Evolutionary conservation across 2,113 vertebrate genomes (phyloP), one percentile per base, ranked within the genome.

Genomic region (Periophthalmodon schlosseri): DNA sequence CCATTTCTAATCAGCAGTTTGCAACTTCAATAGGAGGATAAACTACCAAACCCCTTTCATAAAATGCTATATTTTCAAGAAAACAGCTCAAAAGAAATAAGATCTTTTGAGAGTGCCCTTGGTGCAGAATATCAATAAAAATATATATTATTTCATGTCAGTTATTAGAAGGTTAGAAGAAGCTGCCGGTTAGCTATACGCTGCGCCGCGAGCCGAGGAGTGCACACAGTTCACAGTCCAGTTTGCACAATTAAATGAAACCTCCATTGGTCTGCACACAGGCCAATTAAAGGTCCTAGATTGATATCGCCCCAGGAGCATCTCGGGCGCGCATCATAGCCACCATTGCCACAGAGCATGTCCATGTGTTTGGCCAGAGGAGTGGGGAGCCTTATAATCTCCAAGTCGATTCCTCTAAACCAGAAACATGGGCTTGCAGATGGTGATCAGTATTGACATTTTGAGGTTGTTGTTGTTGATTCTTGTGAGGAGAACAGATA

Each of bases 401-500:
- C 49, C 18, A 67, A 54, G 67, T 72, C 87, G 68, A 79, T 83
- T 84, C 69, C 49, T 83, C 75, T 79, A 80, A 84, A 24, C 69
- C 20, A 75, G 76, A 87, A 76, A 79, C 88, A 87, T 69, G 67
- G 67, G 8, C 76, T 81, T 24, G 75, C 83, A 88, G 89, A 89
- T 86, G 89, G 78, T 74, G 86, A 87, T 88, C 80, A 86, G 76
- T 78, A 87, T 83, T 89, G 87, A 83, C 87, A 87, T 89, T 89
- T 89, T 86, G 87, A 28, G 76, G 81, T 75, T 85, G 78, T 81
- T 47, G 65, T 50, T 83, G 79, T 83, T 78, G 76, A 78, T 49
- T 63, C 56, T 79, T 81, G 78, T 74, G 49, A 70, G 23, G 57
- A 72, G 76, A 86, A 75, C 70, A 81, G 79, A 80, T 80, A 72